Conservation (phyloP, 2,113 vertebrate genomes). For the Aegypius monachus region DNA sequence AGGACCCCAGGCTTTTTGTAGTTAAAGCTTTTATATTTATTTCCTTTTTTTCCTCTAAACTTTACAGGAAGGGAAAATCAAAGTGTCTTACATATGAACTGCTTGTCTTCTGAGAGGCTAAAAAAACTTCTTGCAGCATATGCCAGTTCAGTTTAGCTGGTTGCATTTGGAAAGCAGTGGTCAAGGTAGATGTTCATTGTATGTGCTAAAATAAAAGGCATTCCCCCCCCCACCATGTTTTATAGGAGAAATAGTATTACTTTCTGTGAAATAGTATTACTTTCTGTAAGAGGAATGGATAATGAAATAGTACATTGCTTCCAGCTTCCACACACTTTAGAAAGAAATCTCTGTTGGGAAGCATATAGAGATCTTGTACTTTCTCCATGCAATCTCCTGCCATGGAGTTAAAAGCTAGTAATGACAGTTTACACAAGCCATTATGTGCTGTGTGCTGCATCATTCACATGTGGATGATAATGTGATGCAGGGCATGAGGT, state of each 20-base stretch:
- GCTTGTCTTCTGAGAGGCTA: background rate
- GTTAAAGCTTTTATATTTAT: background rate
- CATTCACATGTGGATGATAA: background rate
- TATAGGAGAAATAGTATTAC: background rate
- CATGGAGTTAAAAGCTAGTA: background rate
- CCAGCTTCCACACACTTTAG: background rate
- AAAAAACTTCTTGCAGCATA: background rate
- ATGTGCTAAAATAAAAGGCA: background rate
- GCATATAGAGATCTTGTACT: background rate
- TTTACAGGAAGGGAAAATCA: background rate
- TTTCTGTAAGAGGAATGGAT: background rate
- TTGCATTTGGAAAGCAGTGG: background rate
- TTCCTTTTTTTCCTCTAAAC: background rate
- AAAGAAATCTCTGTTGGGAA: background rate
- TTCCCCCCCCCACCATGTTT: background rate
- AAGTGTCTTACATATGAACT: background rate
- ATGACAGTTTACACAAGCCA: background rate
- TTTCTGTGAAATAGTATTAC: background rate
- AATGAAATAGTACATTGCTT: background rate
- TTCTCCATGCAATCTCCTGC: background rate
- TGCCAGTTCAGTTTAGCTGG: background rate
- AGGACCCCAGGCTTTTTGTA: background rate
- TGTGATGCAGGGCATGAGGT: background rate
- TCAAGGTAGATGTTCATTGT: background rate
- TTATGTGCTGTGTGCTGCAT: background rate